Evolutionary conservation across 2,888 invertebrate genomes (phyloP).

Genomic region (Gryllus longicercus): DNA sequence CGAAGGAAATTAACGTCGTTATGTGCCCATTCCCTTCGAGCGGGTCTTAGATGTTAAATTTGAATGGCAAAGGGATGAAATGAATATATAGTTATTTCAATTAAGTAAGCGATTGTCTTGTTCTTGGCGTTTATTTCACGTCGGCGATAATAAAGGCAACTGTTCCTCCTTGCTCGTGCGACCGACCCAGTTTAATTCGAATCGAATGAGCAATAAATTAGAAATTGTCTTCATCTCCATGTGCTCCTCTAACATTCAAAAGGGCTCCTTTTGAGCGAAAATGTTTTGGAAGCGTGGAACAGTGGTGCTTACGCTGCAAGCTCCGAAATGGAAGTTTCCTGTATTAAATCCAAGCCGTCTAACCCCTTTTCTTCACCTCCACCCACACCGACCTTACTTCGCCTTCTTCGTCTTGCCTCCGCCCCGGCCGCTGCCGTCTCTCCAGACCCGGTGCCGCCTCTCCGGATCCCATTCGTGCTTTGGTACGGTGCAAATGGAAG

Average conservation of each 20-base stretch:
- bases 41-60: too few species aligned
- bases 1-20: too few species aligned
- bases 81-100: neutral
- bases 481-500: neutral
- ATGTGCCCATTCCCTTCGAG: too few species aligned
- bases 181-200: neutral
- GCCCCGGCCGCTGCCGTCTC: too few species aligned
- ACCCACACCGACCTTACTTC: neutral
- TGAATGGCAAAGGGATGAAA: too few species aligned
- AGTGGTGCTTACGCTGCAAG: conserved; percentile 17
- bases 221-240: neutral
- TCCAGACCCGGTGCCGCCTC: too few species aligned
- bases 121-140: conserved; percentile 3
- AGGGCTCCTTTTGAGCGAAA: neutral
- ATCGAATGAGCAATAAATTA: conserved; percentile 17
- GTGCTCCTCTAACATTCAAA: neutral
- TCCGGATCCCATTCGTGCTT: neutral
- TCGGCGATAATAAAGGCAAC: neutral
- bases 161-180: neutral
- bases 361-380: conserved; percentile 11
- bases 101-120: neutral
- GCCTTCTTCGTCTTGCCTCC: neutral
- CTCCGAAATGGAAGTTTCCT: conserved; percentile 7
- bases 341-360: conserved; percentile 17
- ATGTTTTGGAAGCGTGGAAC: conserved; percentile 17